Percentiles rank a stretch among this genome's conserved stretches.
phyloP scores from a whole-genome alignment of 2,888 invertebrate species.

The Isoperla grammatica region DNA sequence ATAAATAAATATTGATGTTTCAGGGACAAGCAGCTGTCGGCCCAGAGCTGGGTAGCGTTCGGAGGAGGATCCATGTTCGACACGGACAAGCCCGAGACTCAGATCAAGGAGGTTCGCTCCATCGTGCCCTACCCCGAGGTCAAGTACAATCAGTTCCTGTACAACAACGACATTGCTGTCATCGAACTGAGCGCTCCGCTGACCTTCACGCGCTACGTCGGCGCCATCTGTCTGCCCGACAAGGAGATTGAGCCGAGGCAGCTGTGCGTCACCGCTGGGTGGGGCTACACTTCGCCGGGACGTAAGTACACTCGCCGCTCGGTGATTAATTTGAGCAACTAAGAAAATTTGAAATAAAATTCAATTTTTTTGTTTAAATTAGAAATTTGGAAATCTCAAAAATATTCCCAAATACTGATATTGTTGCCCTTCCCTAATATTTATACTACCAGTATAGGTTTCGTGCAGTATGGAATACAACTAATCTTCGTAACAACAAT shows the following conservation, averaged over 20 bases:
- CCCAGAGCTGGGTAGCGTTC: slow-evolving; percentile 35
- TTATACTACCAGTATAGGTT: too few relatives aligned
- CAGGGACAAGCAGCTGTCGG: slow-evolving; percentile 33
- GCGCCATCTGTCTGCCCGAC: slow-evolving; percentile 53
- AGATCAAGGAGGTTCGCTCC: slow-evolving; percentile 35
- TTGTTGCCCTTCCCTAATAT: too few relatives aligned
- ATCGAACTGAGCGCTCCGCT: slow-evolving; percentile 50
- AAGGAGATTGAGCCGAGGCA: slow-evolving; percentile 45
- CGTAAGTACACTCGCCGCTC: slow-evolving; percentile 38
- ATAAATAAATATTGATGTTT: slow-evolving; percentile 7
- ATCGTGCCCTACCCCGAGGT: slow-evolving; percentile 51
- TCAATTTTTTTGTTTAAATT: too few relatives aligned
- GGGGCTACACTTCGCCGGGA: slow-evolving; percentile 50
- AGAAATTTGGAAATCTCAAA: too few relatives aligned
- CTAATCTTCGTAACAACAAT: too few relatives aligned
- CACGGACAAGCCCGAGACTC: slow-evolving; percentile 38
- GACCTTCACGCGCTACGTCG: slow-evolving; percentile 48
- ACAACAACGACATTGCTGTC: slow-evolving; percentile 53
- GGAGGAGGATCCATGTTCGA: slow-evolving; percentile 38
- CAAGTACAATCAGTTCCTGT: slow-evolving; percentile 53
- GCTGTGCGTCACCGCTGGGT: slow-evolving; percentile 54
- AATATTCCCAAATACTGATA: too few relatives aligned
- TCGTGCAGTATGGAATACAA: too few relatives aligned
- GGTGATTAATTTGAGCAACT: too few relatives aligned
- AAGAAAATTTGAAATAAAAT: too few relatives aligned